Conservation (phyloP, 2,113 vertebrate genomes). For the Pedionomus torquatus region DNA sequence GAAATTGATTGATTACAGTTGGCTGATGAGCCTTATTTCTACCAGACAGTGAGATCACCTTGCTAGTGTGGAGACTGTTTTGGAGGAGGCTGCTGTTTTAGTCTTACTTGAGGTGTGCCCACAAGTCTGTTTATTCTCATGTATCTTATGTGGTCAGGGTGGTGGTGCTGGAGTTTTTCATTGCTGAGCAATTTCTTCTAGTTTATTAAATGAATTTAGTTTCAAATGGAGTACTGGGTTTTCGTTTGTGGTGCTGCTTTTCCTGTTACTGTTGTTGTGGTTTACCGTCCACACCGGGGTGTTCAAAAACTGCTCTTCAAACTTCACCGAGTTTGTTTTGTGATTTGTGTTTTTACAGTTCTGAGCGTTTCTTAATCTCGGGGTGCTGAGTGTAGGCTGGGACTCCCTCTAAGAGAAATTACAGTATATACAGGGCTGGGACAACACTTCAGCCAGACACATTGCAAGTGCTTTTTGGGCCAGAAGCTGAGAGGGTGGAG, state of each 20-base stretch:
- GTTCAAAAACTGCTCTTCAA: constrained; percentile 58
- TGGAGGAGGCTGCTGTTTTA: constrained; percentile 14
- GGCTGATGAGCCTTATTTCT: constrained; percentile 10
- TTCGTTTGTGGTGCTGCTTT: constrained; percentile 72
- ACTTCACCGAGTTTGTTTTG: constrained; percentile 22
- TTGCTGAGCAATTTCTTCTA: constrained; percentile 67
- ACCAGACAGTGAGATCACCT: constrained; percentile 44
- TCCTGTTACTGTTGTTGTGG: constrained; percentile 74
- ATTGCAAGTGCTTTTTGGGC: neutral
- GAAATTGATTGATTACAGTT: constrained; percentile 42
- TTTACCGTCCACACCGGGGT: constrained; percentile 63
- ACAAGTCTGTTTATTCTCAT: constrained; percentile 54
- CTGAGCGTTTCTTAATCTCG: neutral
- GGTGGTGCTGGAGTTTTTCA: constrained; percentile 52
- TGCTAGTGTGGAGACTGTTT: constrained; percentile 6
- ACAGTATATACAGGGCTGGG: neutral
- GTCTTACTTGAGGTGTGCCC: constrained; percentile 34
- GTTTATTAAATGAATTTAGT: constrained; percentile 51
- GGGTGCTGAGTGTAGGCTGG: neutral
- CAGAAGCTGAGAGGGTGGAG: neutral
- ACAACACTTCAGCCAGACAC: neutral
- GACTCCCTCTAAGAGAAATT: neutral
- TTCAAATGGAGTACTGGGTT: constrained; percentile 60
- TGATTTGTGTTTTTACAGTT: constrained; percentile 25
- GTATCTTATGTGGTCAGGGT: constrained; percentile 45